These are phyloP conservation scores for Trachelus iudaicus DNA, from an alignment of 2,888 invertebrate species.

Conservation along the genomic window DNA sequence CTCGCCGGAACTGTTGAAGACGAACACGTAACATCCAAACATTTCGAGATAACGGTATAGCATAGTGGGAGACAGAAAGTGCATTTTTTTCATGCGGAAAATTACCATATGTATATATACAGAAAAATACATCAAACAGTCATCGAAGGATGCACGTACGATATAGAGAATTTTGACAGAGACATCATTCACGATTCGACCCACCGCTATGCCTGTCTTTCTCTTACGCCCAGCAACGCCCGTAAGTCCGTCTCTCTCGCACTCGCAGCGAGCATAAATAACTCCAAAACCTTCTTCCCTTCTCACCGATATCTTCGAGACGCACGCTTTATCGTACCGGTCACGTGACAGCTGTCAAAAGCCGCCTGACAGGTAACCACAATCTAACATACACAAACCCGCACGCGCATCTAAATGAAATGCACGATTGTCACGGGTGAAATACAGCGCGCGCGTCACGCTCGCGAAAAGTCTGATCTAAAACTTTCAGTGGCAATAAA, in stretches of 20 bases:
- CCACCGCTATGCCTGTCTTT: not conserved
- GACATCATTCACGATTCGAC: not conserved
- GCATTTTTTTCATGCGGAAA: not conserved
- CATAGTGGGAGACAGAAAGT: not conserved
- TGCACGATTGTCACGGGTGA: no score
- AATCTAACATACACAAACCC: no score
- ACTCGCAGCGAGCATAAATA: not conserved
- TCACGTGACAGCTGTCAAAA: no score
- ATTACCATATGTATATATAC: not conserved
- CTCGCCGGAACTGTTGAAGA: not conserved
- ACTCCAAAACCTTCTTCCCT: not conserved
- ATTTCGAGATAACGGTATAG: not conserved
- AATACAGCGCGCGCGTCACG: no score
- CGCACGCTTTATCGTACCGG: no score
- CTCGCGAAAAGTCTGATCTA: no score
- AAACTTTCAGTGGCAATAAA: no score
- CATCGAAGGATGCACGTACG: not conserved
- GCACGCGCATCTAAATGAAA: no score
- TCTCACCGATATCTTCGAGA: no score
- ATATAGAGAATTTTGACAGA: not conserved
- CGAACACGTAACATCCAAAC: not conserved
- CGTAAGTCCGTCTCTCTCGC: not conserved
- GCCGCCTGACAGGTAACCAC: no score
- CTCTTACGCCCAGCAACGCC: not conserved
- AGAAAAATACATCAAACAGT: not conserved